Base-by-base conservation (phyloP, 2,888 invertebrate species). In the Panzeria rudis region DNA sequence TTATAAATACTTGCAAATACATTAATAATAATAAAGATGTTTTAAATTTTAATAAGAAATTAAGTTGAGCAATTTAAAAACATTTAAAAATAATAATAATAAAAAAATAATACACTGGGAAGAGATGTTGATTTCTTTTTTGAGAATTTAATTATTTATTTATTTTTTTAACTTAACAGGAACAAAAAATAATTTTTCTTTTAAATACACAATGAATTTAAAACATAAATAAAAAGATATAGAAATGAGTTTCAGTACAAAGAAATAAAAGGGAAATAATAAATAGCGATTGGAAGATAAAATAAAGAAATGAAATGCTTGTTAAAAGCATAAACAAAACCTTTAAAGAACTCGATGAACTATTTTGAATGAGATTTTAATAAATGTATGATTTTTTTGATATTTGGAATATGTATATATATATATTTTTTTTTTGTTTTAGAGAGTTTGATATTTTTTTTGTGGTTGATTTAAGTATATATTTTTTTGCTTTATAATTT, bases 1-100 rank as follows among this genome's bases (percentile, higher is more conserved):
- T 86, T 86, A 76, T 80, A 86, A 86, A 86, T 86, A 83, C 83
- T 79, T 76, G 79, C 78, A 84, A 88, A 86, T 82, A 86, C 79
- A 79, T 71, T 80, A 72, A 79, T 80, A 88, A 80, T 71, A 66
- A 79, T 77, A 68, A 87, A 88, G 88, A 89, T 80, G 69, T 71
- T 86, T 79, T 76, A 50, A 66, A 50, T 71, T 77, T 66, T 61
- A 69, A 79, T 66, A 52, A 73, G 72, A 78, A 82, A 71, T 66
- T 61, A 62, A 77, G 72, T 78, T 73, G 73, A 66, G 68, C 71
- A 80, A 79, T 75, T 79, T 72, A 76, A 78, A 82, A 71, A 62
- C 69, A 62, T 71, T 50, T 69, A 69, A 61, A 71, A 52, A 62
- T n/a, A 77, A 76, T 61, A 66, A 64, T 41, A 75, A 52, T 54